These are phyloP conservation scores for Drosophila serrata DNA, from an alignment of 1,140 invertebrate genomes.

Conservation along the genomic window DNA sequence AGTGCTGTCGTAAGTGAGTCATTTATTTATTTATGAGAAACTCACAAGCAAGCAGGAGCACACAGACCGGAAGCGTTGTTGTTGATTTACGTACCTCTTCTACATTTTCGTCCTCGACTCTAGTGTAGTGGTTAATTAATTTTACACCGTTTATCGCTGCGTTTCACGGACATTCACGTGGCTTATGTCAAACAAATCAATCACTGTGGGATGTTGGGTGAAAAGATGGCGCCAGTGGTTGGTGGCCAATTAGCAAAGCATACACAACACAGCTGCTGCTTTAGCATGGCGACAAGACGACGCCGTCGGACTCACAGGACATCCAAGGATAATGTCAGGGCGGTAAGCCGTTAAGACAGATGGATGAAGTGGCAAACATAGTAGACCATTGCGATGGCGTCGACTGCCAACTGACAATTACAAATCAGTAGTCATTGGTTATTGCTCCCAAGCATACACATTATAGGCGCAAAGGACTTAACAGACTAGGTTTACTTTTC, in stretches of 20 bases:
- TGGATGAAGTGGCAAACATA: constrained; percentile 80
- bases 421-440: constrained; percentile 76
- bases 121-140: constrained; percentile 72
- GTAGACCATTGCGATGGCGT: constrained; percentile 58
- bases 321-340: constrained; percentile 33
- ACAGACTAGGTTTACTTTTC: background rate
- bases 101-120: constrained; percentile 23
- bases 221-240: constrained; percentile 14
- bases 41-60: constrained; percentile 39
- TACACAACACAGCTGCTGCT: constrained; percentile 68
- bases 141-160: constrained; percentile 79
- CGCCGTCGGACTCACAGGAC: constrained; percentile 27
- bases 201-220: constrained; percentile 45
- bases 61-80: constrained; percentile 47
- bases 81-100: constrained; percentile 34
- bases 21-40: constrained; percentile 75
- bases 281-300: constrained; percentile 71
- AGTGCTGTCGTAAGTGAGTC: constrained; percentile 32
- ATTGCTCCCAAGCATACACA: constrained; percentile 36
- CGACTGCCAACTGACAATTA: constrained; percentile 69
- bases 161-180: constrained; percentile 58
- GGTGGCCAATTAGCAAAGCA: constrained; percentile 76
- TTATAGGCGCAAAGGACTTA: background rate
- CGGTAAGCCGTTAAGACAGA: constrained; percentile 78
- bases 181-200: constrained; percentile 79